phyloP scores from a whole-genome alignment of 2,888 invertebrate species.

The Eristalinus aeneus region DNA sequence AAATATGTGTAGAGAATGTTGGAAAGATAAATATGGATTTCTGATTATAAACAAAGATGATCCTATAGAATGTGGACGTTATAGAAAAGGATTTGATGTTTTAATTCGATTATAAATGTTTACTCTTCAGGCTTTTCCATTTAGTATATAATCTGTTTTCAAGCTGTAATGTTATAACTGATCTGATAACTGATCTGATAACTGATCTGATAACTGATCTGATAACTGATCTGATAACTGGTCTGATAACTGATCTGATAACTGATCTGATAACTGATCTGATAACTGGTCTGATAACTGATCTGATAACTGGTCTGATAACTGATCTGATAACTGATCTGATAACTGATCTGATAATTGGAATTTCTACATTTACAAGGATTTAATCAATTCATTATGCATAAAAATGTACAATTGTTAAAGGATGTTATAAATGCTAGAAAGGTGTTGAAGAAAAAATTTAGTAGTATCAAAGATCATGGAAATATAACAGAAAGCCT shows the following conservation, averaged over 20 bases:
- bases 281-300: too few species aligned
- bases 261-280: too few species aligned
- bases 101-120: constrained; percentile 34
- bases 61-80: constrained; percentile 72
- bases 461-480: background rate
- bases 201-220: background rate
- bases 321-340: too few species aligned
- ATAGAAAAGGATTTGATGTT: constrained; percentile 74
- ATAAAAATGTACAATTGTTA: background rate
- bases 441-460: background rate
- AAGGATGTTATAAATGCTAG: background rate
- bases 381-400: too few species aligned
- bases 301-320: too few species aligned
- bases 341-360: too few species aligned
- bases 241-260: too few species aligned
- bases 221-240: too few species aligned
- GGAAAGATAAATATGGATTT: constrained; percentile 74
- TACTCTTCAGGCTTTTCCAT: background rate
- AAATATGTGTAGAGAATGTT: constrained; percentile 74
- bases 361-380: too few species aligned
- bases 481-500: background rate
- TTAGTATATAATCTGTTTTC: constrained; percentile 11
- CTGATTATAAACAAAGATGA: constrained; percentile 74
- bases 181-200: constrained; percentile 4
- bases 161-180: background rate